A percentile compares a stretch with the other conserved stretches of the same genome.
phyloP scores from a whole-genome alignment of 2,888 invertebrate species.

The Melieria picta region DNA sequence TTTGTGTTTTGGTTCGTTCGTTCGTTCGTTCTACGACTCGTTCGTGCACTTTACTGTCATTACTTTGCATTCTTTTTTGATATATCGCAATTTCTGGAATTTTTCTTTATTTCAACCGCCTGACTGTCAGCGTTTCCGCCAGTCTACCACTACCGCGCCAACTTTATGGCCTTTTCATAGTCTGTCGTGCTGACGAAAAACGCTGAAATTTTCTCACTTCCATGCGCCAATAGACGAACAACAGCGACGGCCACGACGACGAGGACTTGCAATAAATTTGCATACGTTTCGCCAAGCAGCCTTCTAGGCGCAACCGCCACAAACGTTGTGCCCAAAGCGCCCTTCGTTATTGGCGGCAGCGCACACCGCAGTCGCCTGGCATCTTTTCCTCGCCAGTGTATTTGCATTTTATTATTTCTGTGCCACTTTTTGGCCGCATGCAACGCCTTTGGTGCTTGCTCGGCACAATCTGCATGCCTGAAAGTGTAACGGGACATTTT shows the following conservation, averaged over 20 bases:
- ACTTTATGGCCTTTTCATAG: constrained; percentile 31
- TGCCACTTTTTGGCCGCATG: constrained; percentile 10
- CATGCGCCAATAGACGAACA: background rate
- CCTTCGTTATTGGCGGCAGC: background rate
- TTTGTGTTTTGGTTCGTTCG: constrained; percentile 5
- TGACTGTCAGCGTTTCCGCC: too few species aligned
- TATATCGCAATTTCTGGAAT: constrained; percentile 1
- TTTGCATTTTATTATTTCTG: constrained; percentile 30
- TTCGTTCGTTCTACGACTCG: background rate
- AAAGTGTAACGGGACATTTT: background rate
- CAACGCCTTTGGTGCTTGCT: constrained; percentile 2
- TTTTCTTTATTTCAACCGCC: constrained; percentile 9
- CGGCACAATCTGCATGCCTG: constrained; percentile 4
- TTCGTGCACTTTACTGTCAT: background rate
- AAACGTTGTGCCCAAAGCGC: constrained; percentile 13
- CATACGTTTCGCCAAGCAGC: constrained; percentile 13
- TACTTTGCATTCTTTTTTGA: constrained; percentile 5
- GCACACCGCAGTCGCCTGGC: constrained; percentile 2
- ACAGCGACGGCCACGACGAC: background rate
- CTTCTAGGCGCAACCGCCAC: constrained; percentile 10
- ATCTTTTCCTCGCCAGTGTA: constrained; percentile 14
- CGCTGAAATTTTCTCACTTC: constrained; percentile 22
- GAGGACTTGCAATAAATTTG: constrained; percentile 17
- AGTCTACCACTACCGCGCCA: background rate
- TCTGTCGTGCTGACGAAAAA: constrained; percentile 15